A percentile compares a stretch with the other conserved stretches of the same genome.
Conservation (phyloP, 2,113 vertebrate genomes). For the Mustela nigripes region DNA sequence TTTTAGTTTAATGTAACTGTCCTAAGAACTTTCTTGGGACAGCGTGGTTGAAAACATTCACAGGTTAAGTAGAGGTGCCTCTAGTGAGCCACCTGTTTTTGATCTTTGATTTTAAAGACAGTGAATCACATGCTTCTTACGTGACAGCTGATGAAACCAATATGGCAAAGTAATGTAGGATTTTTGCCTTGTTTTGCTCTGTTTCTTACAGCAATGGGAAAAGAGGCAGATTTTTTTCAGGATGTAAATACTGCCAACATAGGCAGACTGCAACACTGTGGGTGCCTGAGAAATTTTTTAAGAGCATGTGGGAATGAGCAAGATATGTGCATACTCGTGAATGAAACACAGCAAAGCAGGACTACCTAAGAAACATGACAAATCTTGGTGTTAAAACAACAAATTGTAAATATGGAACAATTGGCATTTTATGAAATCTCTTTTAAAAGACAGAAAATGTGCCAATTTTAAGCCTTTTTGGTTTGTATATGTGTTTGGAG, state of each 20-base stretch:
- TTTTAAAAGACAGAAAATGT: slow-evolving; percentile 39
- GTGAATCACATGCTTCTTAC: neutral
- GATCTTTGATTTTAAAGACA: neutral
- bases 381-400: slow-evolving; percentile 70
- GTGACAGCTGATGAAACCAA: slow-evolving; percentile 31
- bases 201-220: slow-evolving; percentile 48
- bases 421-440: slow-evolving; percentile 54
- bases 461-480: slow-evolving; percentile 37
- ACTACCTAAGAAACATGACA: slow-evolving; percentile 67
- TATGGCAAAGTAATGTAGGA: slow-evolving; percentile 31
- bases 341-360: slow-evolving; percentile 69
- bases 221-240: slow-evolving; percentile 51
- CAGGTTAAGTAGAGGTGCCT: neutral
- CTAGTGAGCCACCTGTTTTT: neutral
- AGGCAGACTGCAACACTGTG: slow-evolving; percentile 71
- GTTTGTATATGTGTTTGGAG: slow-evolving; percentile 3
- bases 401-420: slow-evolving; percentile 61
- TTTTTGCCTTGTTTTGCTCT: slow-evolving; percentile 65
- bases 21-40: neutral
- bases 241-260: slow-evolving; percentile 67
- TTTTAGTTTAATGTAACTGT: neutral
- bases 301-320: slow-evolving; percentile 70
- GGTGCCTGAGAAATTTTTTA: slow-evolving; percentile 64
- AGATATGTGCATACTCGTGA: slow-evolving; percentile 70
- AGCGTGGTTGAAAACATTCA: neutral